Percentiles rank a stretch among this genome's conserved stretches.
Evolutionary conservation across 2,797 vertebrate species (phyloP).

Genomic region (Cottoperca gobio): DNA sequence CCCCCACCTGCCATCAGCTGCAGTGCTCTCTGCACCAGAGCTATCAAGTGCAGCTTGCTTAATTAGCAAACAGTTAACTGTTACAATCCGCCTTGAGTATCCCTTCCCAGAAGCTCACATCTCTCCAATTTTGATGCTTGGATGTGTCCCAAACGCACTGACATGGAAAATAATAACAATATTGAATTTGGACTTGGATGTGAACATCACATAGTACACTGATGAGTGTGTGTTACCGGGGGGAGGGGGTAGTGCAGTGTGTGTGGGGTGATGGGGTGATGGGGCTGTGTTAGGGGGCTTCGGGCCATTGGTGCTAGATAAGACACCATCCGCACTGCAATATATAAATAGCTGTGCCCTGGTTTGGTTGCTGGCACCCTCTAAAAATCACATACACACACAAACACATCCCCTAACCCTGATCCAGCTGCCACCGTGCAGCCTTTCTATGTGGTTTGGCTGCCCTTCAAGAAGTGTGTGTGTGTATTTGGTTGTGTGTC

Average conservation of each 20-base stretch:
- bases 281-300: constrained; percentile 41
- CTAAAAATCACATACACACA: constrained; percentile 24
- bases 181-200: constrained; percentile 31
- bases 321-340: constrained; percentile 58
- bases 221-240: constrained; percentile 35
- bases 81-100: constrained; percentile 42
- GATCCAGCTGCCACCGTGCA: constrained; percentile 67
- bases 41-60: constrained; percentile 61
- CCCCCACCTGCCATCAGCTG: constrained; percentile 27
- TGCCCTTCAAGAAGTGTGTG: constrained; percentile 77
- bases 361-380: constrained; percentile 74
- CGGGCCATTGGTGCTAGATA: constrained; percentile 60
- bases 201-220: constrained; percentile 26
- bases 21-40: constrained; percentile 20
- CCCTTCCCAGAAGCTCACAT: constrained; percentile 40
- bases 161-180: constrained; percentile 54
- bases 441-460: constrained; percentile 73
- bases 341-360: constrained; percentile 79
- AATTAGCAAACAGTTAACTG: constrained; percentile 66
- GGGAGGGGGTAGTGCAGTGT: constrained; percentile 22
- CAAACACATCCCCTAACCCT: constrained; percentile 38
- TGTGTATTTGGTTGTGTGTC: constrained; percentile 39
- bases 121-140: constrained; percentile 37
- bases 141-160: constrained; percentile 35
- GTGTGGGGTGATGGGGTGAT: constrained; percentile 19